These are phyloP conservation scores for Xerus inauris DNA, from an alignment of 2,113 vertebrate genomes.

Conservation along the genomic window DNA sequence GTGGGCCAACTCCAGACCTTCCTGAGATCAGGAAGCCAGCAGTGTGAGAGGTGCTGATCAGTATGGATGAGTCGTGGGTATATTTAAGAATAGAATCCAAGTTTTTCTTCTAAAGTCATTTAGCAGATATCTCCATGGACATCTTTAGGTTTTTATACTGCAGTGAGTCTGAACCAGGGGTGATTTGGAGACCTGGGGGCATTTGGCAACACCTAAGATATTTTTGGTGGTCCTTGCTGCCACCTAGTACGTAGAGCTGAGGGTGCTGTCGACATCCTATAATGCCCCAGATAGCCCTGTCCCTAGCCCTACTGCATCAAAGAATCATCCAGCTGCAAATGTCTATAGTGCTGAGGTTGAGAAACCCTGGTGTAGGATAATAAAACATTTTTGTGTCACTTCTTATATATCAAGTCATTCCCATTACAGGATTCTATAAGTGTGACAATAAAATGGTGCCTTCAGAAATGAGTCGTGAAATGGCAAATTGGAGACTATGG, in stretches of 20 bases:
- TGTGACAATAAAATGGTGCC: slow-evolving; percentile 8
- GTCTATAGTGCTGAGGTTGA: neutral
- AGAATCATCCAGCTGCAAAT: neutral
- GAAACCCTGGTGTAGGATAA: neutral
- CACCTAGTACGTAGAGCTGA: accelerated
- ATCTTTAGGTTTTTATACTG: neutral
- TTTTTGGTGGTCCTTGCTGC: neutral
- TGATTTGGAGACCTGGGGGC: neutral
- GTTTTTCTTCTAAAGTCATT: neutral
- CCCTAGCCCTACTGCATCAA: too few relatives aligned
- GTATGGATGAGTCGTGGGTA: neutral
- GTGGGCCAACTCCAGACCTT: neutral
- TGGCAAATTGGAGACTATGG: neutral
- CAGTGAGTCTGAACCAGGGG: neutral
- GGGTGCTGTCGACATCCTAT: neutral
- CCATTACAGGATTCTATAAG: neutral
- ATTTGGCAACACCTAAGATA: neutral
- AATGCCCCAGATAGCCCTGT: accelerated
- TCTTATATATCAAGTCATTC: neutral
- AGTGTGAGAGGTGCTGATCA: neutral
- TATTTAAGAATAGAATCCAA: neutral
- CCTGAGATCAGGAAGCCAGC: neutral
- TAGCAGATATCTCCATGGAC: neutral
- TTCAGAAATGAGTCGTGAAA: slow-evolving; percentile 61
- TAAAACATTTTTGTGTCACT: neutral